Base-by-base conservation (phyloP, 1,140 invertebrate species). In the Zaprionus vittiger region DNA sequence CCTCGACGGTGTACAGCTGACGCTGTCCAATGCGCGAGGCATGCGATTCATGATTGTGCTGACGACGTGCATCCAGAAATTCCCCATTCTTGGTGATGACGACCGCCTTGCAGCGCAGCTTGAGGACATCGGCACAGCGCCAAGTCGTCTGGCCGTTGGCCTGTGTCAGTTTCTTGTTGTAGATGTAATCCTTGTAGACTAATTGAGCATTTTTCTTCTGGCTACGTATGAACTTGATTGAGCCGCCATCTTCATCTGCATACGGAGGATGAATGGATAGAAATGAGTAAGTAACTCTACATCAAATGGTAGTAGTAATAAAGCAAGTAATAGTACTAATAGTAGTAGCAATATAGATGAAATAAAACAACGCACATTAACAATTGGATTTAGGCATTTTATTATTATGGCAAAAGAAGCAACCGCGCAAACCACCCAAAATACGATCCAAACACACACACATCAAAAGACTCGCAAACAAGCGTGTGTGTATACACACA, bases 131-230 rank as follows among this genome's bases (percentile, higher is more conserved):
- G 0, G 75, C 82, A 70, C 91, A 92, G 1, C 91, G 72, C 91
- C 91, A 92, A 12, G 91, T 92, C 4, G 91, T 92, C 31, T 92
- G 91, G 15, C 91, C 91, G 61, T 92, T 92, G 15, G 84, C 87
- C 31, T 92, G 91, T 0, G 91, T 92, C 6, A 92, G 70, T 66
- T 92, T 92, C 66, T 92, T 92, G 70, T 92, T 92, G 73, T 92
- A 92, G 11, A 92, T 92, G 52, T 78, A 92, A 41, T 89, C 72
- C 34, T 79, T 74, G 73, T 70, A 91, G 15, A 92, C 91, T 49
- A 92, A 64, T 49, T 92, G 91, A 28, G 91, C 84, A 59, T 92
- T 92, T 61, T 90, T 92, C 74, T 92, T 92, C 31, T 92, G 91
- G 73, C 91, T 92, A 47, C 91, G 83, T 44, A 92, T 92, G 59